Percentiles rank a stretch among this genome's conserved stretches.
Conservation (phyloP, 2,888 invertebrate species). For the Heteropelma amictum region DNA sequence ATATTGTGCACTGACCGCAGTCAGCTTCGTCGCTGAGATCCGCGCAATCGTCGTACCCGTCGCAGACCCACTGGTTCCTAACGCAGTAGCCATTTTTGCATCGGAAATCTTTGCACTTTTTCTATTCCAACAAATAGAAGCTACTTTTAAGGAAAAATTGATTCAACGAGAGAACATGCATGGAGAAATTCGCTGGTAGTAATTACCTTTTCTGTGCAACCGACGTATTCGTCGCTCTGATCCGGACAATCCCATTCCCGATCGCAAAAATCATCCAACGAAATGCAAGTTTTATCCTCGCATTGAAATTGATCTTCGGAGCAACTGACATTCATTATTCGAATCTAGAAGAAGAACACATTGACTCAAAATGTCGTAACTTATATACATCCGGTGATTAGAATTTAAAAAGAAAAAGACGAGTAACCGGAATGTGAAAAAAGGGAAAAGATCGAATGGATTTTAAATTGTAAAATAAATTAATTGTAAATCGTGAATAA, state of each 20-base stretch:
- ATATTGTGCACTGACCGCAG: slow-evolving; percentile 79
- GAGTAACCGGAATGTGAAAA: too few relatives aligned
- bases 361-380: background rate
- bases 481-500: too few relatives aligned
- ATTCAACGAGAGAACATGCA: background rate
- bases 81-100: slow-evolving; percentile 85
- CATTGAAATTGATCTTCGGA: slow-evolving; percentile 66
- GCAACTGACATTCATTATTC: slow-evolving; percentile 52
- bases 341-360: slow-evolving; percentile 13
- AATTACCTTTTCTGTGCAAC: slow-evolving; percentile 67
- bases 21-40: slow-evolving; percentile 86
- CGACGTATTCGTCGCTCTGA: slow-evolving; percentile 75
- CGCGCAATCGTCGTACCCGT: slow-evolving; percentile 82
- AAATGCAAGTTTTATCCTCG: slow-evolving; percentile 71
- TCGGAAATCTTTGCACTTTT: slow-evolving; percentile 81
- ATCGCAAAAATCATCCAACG: slow-evolving; percentile 75
- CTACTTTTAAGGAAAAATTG: background rate
- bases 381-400: background rate
- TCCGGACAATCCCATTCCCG: slow-evolving; percentile 75
- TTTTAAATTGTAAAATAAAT: too few relatives aligned
- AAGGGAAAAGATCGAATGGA: too few relatives aligned
- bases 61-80: slow-evolving; percentile 83
- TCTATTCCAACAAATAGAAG: slow-evolving; percentile 48
- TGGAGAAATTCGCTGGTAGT: background rate
- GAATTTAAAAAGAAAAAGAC: too few relatives aligned